Base-by-base conservation (phyloP, 2,113 vertebrate species). In the Pteropus alecto region DNA sequence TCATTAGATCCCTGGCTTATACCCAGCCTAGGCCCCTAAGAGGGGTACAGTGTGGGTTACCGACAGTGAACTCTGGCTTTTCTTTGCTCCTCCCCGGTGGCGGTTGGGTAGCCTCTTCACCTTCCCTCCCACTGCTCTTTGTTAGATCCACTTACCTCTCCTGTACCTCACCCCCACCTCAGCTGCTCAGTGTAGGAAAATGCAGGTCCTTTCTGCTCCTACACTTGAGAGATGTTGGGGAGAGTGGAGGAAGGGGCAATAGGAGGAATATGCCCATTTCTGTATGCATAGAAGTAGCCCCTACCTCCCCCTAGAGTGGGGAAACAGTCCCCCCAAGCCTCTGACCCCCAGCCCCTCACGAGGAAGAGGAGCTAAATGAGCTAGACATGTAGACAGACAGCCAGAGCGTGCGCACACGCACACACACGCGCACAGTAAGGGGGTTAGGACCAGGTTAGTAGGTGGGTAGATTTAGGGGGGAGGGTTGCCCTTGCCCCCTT, bases 391-490 rank as follows among this genome's bases (percentile, higher is more conserved):
- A 97, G 93, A 98, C 95, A 96, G 82, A 98, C 97, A 90, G 91
- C 93, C 95, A 81, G 77, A 78, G 84, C 96, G 96, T 97, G 97
- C 92, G 89, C 93, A 97, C 98, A 97, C 97, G 77, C 97, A 96
- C 96, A 96, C 96, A 95, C 97, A 93, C 97, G 54, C 95, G 93
- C 97, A 97, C 90, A 96, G 81, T 90, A 97, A 68, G 79, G 95
- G 87, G 96, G 97, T 97, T 97, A 98, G 97, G 98, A 97, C 96
- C 94, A 94, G 85, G 97, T 98, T 98, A 98, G 98, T 98, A 98
- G 77, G 67, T 92, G 95, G 97, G 92, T 95, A 90, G 56, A 7
- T 95, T 48, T 63, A 51, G 51, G 60, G 85, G 71, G 78, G 87
- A 51, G 95, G 92, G 76, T 51, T 93, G 90, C 86, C 96, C 94